A percentile compares a stretch with the other conserved stretches of the same genome.
Evolutionary conservation across 2,888 invertebrate species (phyloP).

Genomic region (Aphidius colemani): DNA sequence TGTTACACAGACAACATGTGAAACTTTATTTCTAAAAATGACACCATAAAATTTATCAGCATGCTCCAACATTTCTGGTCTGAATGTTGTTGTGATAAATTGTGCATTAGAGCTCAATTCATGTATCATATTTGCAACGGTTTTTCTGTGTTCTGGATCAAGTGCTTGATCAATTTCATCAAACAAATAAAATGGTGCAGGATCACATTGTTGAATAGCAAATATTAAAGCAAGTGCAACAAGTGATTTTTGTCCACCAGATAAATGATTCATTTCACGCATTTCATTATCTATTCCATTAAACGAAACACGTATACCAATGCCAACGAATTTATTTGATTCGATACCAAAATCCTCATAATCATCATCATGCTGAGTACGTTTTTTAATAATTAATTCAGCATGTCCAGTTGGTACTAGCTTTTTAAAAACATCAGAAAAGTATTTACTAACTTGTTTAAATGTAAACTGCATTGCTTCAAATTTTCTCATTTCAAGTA

Average conservation of each 20-base stretch:
- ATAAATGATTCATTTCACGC: conserved; percentile 70
- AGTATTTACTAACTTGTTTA: conserved; percentile 66
- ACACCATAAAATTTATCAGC: conserved; percentile 5
- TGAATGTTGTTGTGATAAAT: conserved; percentile 70
- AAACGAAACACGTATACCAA: conserved; percentile 65
- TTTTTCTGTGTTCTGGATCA: conserved; percentile 66
- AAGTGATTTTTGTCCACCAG: conserved; percentile 71
- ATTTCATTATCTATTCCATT: conserved; percentile 63
- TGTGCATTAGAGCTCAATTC: conserved; percentile 65
- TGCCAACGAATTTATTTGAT: conserved; percentile 57
- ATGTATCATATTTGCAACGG: conserved; percentile 67
- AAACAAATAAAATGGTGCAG: conserved; percentile 71
- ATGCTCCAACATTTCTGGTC: conserved; percentile 4
- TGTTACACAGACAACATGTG: background rate
- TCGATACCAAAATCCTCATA: background rate
- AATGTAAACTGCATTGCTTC: conserved; percentile 71
- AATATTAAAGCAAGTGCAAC: conserved; percentile 71
- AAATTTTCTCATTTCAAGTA: conserved; percentile 67
- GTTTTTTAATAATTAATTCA: conserved; percentile 56
- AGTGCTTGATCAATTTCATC: conserved; percentile 72
- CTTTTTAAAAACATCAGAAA: conserved; percentile 68
- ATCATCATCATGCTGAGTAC: conserved; percentile 61
- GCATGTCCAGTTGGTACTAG: conserved; percentile 67
- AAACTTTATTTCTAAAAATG: background rate
- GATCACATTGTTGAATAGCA: conserved; percentile 72